A percentile compares a stretch with the other conserved stretches of the same genome.
Evolutionary conservation across 2,797 vertebrate genomes (phyloP).

Genomic region (Peromyscus aztecus): DNA sequence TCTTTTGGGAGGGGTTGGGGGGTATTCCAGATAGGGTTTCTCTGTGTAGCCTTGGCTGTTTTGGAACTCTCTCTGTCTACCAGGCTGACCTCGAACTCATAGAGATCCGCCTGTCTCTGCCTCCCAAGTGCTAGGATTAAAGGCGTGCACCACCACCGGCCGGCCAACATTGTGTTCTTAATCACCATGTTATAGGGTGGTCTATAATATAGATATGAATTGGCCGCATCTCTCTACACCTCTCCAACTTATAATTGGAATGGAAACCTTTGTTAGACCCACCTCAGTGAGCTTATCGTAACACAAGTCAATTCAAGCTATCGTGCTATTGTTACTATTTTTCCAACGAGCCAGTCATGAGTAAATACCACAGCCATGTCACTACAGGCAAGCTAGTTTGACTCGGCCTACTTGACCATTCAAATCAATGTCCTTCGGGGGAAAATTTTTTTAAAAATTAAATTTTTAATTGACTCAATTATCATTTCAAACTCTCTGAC

Average conservation of each 20-base stretch:
- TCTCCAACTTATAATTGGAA: not conserved
- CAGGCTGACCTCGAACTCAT: not conserved
- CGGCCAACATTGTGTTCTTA: not conserved
- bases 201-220: not conserved
- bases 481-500: slow-evolving; percentile 64
- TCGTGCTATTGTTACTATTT: not conserved
- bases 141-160: not conserved
- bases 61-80: not conserved
- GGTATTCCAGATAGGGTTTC: not conserved
- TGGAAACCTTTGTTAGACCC: not conserved
- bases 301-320: not conserved
- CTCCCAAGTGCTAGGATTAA: not conserved
- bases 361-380: not conserved
- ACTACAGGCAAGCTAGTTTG: not conserved
- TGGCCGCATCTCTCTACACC: not conserved
- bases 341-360: not conserved
- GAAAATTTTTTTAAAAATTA: slow-evolving; percentile 6
- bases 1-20: not conserved
- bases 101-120: not conserved
- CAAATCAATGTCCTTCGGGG: slow-evolving; percentile 39
- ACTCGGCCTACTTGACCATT: slow-evolving; percentile 47
- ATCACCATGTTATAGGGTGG: not conserved
- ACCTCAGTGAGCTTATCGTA: not conserved
- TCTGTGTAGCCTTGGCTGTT: not conserved
- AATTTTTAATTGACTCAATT: slow-evolving; percentile 56